Conservation (phyloP, 30 jellyfish, hydroid and myxozoan genomes). For the Phacellophora camtschatica region DNA sequence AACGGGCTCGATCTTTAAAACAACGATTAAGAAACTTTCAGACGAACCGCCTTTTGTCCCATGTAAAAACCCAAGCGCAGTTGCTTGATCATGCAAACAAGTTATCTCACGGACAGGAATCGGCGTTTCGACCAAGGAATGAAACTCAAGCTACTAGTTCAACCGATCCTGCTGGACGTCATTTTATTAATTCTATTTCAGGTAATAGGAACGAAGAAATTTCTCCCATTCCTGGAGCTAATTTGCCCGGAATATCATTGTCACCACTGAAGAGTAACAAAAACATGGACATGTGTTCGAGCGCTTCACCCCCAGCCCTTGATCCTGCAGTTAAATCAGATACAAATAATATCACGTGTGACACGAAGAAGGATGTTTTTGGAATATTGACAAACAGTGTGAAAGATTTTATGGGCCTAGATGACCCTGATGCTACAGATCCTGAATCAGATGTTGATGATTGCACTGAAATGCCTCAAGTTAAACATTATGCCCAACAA, state of each 20-base stretch:
- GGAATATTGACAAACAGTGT: slow-evolving; percentile 24
- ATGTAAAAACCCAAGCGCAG: slow-evolving; percentile 53
- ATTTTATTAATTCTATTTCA: neutral
- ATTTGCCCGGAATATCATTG: neutral
- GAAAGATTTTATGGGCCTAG: slow-evolving; percentile 16
- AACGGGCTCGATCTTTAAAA: slow-evolving; percentile 36
- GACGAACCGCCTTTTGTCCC: slow-evolving; percentile 50
- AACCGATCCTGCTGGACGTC: neutral
- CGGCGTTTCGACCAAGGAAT: too few species aligned
- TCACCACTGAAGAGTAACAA: slow-evolving; percentile 8
- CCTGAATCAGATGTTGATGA: slow-evolving; percentile 74
- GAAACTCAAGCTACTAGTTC: neutral
- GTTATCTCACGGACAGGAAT: slow-evolving; percentile 30
- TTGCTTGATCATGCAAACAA: slow-evolving; percentile 35
- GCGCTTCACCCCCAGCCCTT: slow-evolving; percentile 2
- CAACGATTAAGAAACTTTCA: slow-evolving; percentile 53
- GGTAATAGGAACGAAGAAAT: neutral
- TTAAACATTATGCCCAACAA: too few species aligned
- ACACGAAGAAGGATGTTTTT: slow-evolving; percentile 30
- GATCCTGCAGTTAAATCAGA: slow-evolving; percentile 8
- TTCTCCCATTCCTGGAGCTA: neutral
- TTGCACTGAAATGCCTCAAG: neutral
- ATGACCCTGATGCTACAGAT: slow-evolving; percentile 79
- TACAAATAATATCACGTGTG: neutral
- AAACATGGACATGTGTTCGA: neutral